These are phyloP conservation scores for Amphimallon solstitiale DNA, from an alignment of 2,888 invertebrate genomes.

Conservation along the genomic window DNA sequence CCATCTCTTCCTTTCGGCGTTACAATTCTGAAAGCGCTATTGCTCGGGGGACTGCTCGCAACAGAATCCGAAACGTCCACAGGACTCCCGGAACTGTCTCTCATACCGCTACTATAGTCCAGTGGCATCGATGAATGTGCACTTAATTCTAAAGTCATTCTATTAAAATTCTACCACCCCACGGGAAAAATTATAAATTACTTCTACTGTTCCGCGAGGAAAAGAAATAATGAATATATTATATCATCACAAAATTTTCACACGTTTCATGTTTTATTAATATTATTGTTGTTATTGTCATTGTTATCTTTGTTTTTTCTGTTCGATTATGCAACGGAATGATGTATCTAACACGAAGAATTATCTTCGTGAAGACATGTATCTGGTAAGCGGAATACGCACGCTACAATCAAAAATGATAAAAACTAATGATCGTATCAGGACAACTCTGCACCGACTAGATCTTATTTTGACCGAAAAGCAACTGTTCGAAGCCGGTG, in stretches of 20 bases:
- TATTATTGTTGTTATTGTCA: not conserved
- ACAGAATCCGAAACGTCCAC: constrained; percentile 57
- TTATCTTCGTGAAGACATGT: no score
- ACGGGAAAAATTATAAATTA: not conserved
- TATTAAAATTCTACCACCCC: not conserved
- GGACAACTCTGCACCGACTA: constrained; percentile 29
- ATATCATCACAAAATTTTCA: constrained; percentile 3
- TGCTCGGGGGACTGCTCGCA: constrained; percentile 57
- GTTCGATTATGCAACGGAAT: not conserved
- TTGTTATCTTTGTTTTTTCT: not conserved
- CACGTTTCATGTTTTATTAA: constrained; percentile 30
- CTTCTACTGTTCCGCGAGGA: not conserved
- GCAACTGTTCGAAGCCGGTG: constrained; percentile 28
- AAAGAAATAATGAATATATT: not conserved
- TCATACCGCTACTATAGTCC: constrained; percentile 68
- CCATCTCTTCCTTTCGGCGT: constrained; percentile 71
- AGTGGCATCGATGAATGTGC: constrained; percentile 72
- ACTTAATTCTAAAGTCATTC: constrained; percentile 71
- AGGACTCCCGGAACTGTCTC: constrained; percentile 56
- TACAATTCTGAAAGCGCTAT: constrained; percentile 74
- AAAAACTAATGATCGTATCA: constrained; percentile 29
- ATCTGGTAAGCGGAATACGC: no score
- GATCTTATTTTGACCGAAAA: constrained; percentile 33
- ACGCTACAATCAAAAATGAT: constrained; percentile 18
- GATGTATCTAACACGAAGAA: not conserved